These are phyloP conservation scores for Sapayoa aenigma DNA, from an alignment of 2,113 vertebrate species.

Conservation along the genomic window DNA sequence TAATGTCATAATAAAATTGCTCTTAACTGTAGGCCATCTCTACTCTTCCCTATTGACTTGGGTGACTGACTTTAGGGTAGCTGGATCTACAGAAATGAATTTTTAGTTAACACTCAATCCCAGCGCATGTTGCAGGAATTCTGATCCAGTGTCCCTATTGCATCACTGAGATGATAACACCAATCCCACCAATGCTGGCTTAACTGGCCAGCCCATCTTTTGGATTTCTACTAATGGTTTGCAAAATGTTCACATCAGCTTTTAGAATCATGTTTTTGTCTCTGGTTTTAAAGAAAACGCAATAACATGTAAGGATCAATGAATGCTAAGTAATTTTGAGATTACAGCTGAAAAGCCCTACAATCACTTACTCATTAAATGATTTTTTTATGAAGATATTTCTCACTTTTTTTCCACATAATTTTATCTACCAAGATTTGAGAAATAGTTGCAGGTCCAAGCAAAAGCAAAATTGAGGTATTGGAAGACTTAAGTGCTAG, in stretches of 20 bases:
- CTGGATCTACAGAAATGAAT: neutral
- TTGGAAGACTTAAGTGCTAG: neutral
- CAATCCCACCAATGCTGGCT: no score
- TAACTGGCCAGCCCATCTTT: neutral
- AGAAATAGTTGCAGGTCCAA: neutral
- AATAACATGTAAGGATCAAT: neutral
- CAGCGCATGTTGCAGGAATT: fast-evolving
- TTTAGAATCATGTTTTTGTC: neutral
- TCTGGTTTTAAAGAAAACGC: neutral
- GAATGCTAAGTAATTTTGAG: neutral
- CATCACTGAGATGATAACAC: neutral
- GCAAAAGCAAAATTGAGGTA: neutral
- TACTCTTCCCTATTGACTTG: neutral
- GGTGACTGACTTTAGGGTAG: neutral
- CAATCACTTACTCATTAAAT: neutral
- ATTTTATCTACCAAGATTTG: neutral
- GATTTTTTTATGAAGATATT: neutral
- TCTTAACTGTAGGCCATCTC: neutral
- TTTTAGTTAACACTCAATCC: neutral
- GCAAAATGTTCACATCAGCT: neutral
- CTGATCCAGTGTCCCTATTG: neutral
- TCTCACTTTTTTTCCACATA: neutral
- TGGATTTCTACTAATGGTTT: neutral
- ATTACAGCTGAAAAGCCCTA: neutral
- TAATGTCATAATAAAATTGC: neutral